Percentiles rank a stretch among this genome's conserved stretches.
Evolutionary conservation across 2,797 vertebrate genomes (phyloP).

Genomic region (Meda fulgida): DNA sequence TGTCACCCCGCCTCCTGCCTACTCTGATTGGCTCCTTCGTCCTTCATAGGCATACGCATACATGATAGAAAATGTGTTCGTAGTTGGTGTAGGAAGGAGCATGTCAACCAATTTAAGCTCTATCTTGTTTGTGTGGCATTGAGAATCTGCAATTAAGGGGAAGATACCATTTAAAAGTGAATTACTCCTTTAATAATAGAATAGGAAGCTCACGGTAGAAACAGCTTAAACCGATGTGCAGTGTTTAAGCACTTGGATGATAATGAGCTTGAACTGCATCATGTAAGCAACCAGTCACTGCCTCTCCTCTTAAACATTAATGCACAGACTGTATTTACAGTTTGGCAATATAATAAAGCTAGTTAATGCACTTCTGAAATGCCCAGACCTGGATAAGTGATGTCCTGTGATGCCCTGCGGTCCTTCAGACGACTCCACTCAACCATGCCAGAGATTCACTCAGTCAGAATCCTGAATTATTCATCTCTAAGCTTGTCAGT

Average conservation of each 20-base stretch:
- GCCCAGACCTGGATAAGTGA: slow-evolving; percentile 44
- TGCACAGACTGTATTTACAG: neutral
- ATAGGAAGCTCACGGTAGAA: neutral
- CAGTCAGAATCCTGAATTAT: slow-evolving; percentile 65
- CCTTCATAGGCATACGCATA: no score
- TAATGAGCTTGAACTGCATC: neutral
- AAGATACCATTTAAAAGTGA: no score
- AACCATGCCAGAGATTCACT: slow-evolving; percentile 51
- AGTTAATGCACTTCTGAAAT: slow-evolving; percentile 22
- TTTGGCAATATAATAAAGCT: slow-evolving; percentile 20
- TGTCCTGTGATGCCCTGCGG: slow-evolving; percentile 25
- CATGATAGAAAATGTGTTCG: no score
- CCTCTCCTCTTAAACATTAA: neutral
- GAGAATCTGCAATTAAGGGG: no score
- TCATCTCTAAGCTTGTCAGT: slow-evolving; percentile 42
- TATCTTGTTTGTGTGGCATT: no score
- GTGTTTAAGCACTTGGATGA: no score
- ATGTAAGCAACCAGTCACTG: neutral
- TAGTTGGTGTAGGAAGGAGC: no score
- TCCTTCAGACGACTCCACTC: slow-evolving; percentile 48
- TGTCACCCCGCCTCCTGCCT: no score
- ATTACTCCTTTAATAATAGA: no score
- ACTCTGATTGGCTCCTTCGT: no score
- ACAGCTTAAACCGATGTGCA: neutral
- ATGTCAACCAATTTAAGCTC: no score